Conservation (phyloP, 92 coral and sea anemone species). For the Parazoanthus darwini region DNA sequence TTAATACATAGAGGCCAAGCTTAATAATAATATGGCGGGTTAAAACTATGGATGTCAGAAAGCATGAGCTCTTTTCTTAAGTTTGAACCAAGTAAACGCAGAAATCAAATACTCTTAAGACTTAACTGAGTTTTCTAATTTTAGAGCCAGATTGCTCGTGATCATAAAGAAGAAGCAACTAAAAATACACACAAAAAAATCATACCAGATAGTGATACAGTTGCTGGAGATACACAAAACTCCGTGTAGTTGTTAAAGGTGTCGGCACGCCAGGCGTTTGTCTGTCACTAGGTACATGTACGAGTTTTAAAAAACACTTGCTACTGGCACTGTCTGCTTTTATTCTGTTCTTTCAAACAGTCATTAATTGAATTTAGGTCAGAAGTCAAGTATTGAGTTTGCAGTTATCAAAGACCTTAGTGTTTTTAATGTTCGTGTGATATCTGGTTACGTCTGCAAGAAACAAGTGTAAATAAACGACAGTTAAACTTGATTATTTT, state of each 20-base stretch:
- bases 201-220: neutral
- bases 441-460: constrained; percentile 30
- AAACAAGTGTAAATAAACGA: neutral
- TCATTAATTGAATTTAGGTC: neutral
- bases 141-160: too few relatives aligned
- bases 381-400: constrained; percentile 23
- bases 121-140: too few relatives aligned
- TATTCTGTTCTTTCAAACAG: neutral
- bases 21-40: too few relatives aligned
- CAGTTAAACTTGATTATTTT: neutral
- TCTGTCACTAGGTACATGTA: neutral
- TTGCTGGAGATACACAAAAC: neutral
- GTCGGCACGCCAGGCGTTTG: neutral
- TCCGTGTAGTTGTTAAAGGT: neutral
- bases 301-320: too few relatives aligned
- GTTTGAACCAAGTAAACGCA: too few relatives aligned
- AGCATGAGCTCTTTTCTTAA: too few relatives aligned
- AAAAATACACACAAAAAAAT: too few relatives aligned
- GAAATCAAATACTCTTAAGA: too few relatives aligned
- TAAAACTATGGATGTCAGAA: too few relatives aligned
- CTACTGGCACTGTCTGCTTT: neutral
- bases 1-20: too few relatives aligned
- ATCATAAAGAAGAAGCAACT: too few relatives aligned
- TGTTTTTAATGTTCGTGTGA: constrained; percentile 12
- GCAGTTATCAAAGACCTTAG: constrained; percentile 26